phyloP scores from a whole-genome alignment of 2,797 vertebrate species.

The Cossypha niveicapilla region DNA sequence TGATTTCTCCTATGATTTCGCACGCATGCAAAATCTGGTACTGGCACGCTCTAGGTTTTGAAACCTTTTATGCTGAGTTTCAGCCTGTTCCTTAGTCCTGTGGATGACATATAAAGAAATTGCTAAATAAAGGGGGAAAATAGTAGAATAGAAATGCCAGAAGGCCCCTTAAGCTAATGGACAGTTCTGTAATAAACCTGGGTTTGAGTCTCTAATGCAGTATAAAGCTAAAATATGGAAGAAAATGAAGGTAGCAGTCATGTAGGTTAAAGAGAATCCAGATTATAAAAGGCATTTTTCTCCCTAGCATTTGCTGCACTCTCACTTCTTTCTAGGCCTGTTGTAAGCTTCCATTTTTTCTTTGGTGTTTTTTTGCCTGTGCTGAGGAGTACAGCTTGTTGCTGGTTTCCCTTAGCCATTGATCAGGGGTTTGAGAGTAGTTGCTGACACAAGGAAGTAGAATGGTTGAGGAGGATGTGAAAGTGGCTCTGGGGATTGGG shows the following conservation, averaged over 20 bases:
- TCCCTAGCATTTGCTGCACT: not conserved
- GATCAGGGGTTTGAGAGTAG: not conserved
- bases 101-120: conserved; percentile 1
- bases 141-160: conserved; percentile 18
- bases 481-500: not conserved
- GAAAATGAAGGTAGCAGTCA: not conserved
- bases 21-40: not conserved
- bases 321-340: not conserved
- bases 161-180: conserved; percentile 42
- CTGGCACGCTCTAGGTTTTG: conserved; percentile 13
- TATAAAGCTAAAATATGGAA: not conserved
- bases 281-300: not conserved
- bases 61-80: conserved; percentile 40
- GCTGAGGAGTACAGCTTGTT: not conserved
- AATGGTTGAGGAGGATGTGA: not conserved
- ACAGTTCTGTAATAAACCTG: not conserved
- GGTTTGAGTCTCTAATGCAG: not conserved
- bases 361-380: not conserved
- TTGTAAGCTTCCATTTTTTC: not conserved
- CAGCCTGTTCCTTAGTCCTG: conserved; percentile 34
- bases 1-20: not conserved
- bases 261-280: not conserved
- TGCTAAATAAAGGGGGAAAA: not conserved
- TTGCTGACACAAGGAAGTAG: not conserved
- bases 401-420: not conserved